Percentiles rank a stretch among this genome's conserved stretches.
Evolutionary conservation across 2,888 invertebrate genomes (phyloP).

Genomic region (Agrotis puta): DNA sequence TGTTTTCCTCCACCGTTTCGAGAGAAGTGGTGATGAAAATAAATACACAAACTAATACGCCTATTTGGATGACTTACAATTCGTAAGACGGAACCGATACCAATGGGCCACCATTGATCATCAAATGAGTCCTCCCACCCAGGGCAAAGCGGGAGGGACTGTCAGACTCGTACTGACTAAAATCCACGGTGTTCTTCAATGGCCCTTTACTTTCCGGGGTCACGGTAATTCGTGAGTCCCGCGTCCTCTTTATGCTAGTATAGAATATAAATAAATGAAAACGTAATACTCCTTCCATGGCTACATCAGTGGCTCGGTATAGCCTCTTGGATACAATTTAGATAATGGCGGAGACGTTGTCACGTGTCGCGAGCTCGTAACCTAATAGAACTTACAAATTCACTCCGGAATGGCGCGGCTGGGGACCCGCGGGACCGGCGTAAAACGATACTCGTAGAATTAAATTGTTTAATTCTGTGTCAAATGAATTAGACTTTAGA

Average conservation of each 20-base stretch:
- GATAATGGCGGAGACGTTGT: conserved; percentile 59
- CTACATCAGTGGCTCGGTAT: conserved; percentile 1
- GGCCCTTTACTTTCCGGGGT: too few species aligned
- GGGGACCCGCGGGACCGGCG: conserved; percentile 14
- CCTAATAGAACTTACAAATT: conserved; percentile 68
- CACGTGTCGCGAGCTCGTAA: conserved; percentile 45
- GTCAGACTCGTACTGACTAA: too few species aligned
- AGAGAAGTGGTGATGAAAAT: too few species aligned
- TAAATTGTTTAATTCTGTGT: conserved; percentile 1
- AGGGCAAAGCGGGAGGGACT: too few species aligned
- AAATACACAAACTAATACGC: too few species aligned
- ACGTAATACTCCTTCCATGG: conserved; percentile 22
- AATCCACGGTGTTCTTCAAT: too few species aligned
- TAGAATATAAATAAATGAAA: conserved; percentile 5
- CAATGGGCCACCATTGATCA: not conserved
- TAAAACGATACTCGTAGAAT: conserved; percentile 6
- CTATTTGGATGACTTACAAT: too few species aligned
- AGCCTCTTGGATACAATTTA: conserved; percentile 58
- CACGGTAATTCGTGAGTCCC: too few species aligned
- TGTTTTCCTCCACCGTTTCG: too few species aligned
- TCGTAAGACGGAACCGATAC: too few species aligned
- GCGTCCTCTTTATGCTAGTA: too few species aligned
- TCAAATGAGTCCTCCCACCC: too few species aligned
- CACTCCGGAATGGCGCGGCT: conserved; percentile 37
- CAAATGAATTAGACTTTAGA: not conserved